These are phyloP conservation scores for Cremastinae sp. DNA, from an alignment of 2,888 invertebrate genomes.

Conservation along the genomic window DNA sequence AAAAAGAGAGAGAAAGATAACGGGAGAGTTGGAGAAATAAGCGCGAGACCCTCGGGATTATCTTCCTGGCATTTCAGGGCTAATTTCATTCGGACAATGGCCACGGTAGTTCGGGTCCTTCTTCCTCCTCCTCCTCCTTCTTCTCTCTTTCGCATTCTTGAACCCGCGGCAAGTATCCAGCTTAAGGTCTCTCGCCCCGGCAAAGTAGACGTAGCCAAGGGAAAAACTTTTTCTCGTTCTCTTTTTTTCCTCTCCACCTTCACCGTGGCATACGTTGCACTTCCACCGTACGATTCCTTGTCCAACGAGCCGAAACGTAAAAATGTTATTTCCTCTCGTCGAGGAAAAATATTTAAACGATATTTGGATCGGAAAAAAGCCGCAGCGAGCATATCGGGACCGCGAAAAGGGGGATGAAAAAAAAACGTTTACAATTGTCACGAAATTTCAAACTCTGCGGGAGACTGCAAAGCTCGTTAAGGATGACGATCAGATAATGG, in stretches of 20 bases:
- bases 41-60: slow-evolving; percentile 67
- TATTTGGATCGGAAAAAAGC: too few species aligned
- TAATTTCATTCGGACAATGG: slow-evolving; percentile 78
- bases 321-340: slow-evolving; percentile 20
- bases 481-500: slow-evolving; percentile 32
- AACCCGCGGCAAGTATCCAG: slow-evolving; percentile 34
- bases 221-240: slow-evolving; percentile 58
- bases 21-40: slow-evolving; percentile 49
- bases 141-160: neutral
- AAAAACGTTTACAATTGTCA: slow-evolving; percentile 17
- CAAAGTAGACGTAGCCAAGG: slow-evolving; percentile 47
- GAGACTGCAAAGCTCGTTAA: slow-evolving; percentile 46
- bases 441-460: neutral
- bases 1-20: slow-evolving; percentile 41
- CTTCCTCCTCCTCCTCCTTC: slow-evolving; percentile 13
- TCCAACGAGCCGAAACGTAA: slow-evolving; percentile 42
- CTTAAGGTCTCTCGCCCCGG: slow-evolving; percentile 39
- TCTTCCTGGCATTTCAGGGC: slow-evolving; percentile 77
- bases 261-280: slow-evolving; percentile 28
- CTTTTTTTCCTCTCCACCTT: slow-evolving; percentile 47
- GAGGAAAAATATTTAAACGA: slow-evolving; percentile 5
- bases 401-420: too few species aligned
- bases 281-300: slow-evolving; percentile 28
- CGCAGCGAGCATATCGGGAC: too few species aligned
- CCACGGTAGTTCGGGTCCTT: slow-evolving; percentile 59